Conservation (phyloP, 2,113 vertebrate species). For the Larimichthys crocea region DNA sequence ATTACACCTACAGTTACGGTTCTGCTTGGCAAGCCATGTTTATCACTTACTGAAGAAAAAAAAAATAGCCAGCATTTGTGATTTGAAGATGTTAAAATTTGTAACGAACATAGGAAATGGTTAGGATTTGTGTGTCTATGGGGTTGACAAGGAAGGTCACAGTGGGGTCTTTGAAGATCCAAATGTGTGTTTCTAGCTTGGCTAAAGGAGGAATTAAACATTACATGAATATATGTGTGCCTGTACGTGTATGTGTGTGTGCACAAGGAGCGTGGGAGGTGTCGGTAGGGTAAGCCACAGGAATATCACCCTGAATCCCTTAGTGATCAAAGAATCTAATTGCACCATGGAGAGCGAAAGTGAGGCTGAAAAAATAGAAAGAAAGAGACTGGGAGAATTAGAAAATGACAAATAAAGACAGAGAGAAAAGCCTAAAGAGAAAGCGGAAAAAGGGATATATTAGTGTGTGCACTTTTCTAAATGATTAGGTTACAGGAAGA, state of each 20-base stretch:
- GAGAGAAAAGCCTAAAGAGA: too few species aligned
- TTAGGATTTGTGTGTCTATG: not conserved
- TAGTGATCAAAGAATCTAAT: constrained; percentile 51
- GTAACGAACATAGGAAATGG: constrained; percentile 6
- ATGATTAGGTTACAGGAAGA: not conserved
- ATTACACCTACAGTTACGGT: constrained; percentile 43
- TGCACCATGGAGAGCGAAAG: constrained; percentile 21
- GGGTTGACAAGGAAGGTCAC: not conserved
- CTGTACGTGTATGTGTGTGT: not conserved
- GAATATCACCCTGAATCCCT: constrained; percentile 45
- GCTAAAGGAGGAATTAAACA: not conserved
- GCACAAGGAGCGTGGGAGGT: constrained; percentile 63
- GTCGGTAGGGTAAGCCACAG: constrained; percentile 49
- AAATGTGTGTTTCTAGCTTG: not conserved
- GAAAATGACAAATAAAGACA: not conserved
- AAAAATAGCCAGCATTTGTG: not conserved
- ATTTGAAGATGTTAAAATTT: not conserved
- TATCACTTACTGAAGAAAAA: constrained; percentile 9
- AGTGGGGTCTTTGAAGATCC: not conserved
- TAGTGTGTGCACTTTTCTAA: not conserved
- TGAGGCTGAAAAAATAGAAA: not conserved
- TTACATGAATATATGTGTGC: not conserved
- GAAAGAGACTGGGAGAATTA: not conserved
- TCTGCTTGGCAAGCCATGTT: constrained; percentile 32
- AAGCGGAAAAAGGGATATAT: not conserved